Percentiles rank a stretch among this genome's conserved stretches.
These are phyloP conservation scores for Muntiacus muntjak DNA, from an alignment of 2,113 vertebrate species.

Conservation along the genomic window DNA sequence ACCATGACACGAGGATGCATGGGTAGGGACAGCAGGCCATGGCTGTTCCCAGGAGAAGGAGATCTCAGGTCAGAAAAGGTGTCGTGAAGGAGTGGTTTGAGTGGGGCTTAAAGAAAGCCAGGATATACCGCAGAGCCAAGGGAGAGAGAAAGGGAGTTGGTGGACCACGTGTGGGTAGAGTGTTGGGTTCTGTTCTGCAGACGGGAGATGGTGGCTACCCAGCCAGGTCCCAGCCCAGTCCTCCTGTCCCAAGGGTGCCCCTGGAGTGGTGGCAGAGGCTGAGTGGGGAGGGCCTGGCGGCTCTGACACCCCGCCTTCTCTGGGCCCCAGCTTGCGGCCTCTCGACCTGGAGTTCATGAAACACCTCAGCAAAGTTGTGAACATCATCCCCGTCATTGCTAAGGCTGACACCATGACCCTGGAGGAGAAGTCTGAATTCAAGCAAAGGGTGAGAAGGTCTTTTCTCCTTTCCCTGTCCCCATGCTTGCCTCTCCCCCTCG, in stretches of 20 bases:
- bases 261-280: not conserved
- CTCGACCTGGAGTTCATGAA: constrained; percentile 98
- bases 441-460: constrained; percentile 89
- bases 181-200: not conserved
- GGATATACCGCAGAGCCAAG: not conserved
- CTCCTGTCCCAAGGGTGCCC: not conserved
- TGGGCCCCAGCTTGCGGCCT: constrained; percentile 87
- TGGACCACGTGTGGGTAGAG: rapidly evolving
- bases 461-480: not conserved
- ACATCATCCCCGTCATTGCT: constrained; percentile 96
- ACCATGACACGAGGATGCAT: not conserved
- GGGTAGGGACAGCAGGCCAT: not conserved
- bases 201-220: rapidly evolving
- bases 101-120: not conserved
- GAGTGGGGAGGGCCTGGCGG: not conserved
- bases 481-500: not conserved
- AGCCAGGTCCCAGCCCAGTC: not conserved
- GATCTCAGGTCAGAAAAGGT: not conserved
- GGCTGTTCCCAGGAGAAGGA: not conserved
- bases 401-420: constrained; percentile 96
- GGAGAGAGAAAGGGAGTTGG: not conserved
- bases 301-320: constrained; percentile 44
- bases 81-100: not conserved
- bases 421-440: constrained; percentile 96
- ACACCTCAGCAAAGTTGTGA: constrained; percentile 95